Conservation (phyloP, 2,888 invertebrate genomes). For the Aethes cnicana region DNA sequence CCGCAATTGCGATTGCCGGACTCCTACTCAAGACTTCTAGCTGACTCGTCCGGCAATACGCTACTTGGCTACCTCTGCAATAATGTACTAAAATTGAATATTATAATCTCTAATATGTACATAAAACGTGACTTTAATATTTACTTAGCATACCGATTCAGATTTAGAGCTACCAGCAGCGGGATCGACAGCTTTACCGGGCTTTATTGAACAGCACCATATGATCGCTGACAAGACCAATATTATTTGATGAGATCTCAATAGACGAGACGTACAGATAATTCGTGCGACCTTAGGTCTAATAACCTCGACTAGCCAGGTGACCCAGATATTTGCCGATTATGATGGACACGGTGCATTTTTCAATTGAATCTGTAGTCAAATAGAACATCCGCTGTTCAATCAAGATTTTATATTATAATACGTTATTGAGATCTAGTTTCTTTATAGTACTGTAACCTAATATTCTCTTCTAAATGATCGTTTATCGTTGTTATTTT, state of each 20-base stretch:
- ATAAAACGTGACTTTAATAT: too few species aligned
- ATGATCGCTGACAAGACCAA: conserved; percentile 17
- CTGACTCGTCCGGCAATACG: too few species aligned
- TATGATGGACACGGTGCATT: conserved; percentile 50
- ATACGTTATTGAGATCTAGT: not conserved
- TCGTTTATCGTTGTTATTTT: not conserved
- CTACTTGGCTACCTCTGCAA: too few species aligned
- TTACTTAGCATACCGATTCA: too few species aligned
- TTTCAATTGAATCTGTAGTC: conserved; percentile 51
- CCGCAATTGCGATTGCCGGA: too few species aligned
- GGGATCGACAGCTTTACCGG: too few species aligned
- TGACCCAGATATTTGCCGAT: conserved; percentile 55
- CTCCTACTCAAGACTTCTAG: too few species aligned
- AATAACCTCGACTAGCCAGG: conserved; percentile 51
- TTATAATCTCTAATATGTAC: too few species aligned
- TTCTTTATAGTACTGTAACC: not conserved
- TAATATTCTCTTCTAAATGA: not conserved
- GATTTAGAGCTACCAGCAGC: too few species aligned
- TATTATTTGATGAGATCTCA: conserved; percentile 34
- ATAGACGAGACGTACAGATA: conserved; percentile 36
- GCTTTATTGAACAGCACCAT: too few species aligned
- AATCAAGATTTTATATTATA: conserved; percentile 30
- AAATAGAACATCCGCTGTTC: conserved; percentile 37
- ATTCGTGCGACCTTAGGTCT: conserved; percentile 50
- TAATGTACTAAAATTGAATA: too few species aligned